phyloP scores from a whole-genome alignment of 2,797 vertebrate species.

The Agapornis canus region DNA sequence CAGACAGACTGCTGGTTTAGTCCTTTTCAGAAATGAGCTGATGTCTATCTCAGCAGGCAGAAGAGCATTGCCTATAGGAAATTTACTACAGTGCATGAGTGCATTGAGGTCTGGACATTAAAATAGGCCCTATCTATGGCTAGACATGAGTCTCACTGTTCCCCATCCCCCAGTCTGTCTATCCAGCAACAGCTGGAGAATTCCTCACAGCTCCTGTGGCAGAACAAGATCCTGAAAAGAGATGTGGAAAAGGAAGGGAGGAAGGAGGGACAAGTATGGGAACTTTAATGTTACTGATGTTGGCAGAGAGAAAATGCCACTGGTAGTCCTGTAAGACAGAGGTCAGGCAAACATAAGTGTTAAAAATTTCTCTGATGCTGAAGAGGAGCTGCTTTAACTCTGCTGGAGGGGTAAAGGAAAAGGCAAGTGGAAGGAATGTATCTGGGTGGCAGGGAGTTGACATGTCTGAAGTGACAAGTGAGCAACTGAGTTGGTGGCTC shows the following conservation, averaged over 20 bases:
- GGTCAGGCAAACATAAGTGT: neutral
- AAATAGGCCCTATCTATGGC: neutral
- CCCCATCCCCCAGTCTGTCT: rapidly evolving
- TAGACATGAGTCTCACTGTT: neutral
- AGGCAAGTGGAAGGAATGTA: neutral
- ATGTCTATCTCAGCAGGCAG: neutral
- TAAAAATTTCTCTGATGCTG: neutral
- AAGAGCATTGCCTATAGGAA: neutral
- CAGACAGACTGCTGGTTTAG: neutral
- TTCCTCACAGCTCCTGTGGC: neutral
- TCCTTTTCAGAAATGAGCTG: neutral
- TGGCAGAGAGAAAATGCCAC: neutral
- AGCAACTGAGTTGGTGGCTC: neutral
- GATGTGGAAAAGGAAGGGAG: neutral
- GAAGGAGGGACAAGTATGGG: neutral
- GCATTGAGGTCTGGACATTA: neutral
- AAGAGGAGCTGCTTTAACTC: neutral
- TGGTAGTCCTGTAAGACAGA: neutral
- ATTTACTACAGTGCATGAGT: neutral
- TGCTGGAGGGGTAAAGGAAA: neutral
- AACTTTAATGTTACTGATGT: neutral
- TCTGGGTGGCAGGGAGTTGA: neutral
- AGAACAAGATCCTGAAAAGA: neutral
- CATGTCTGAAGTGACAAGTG: neutral
- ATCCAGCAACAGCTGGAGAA: neutral